Base-by-base conservation (phyloP, 2,888 invertebrate genomes). In the Aleiodes leptofemur region DNA sequence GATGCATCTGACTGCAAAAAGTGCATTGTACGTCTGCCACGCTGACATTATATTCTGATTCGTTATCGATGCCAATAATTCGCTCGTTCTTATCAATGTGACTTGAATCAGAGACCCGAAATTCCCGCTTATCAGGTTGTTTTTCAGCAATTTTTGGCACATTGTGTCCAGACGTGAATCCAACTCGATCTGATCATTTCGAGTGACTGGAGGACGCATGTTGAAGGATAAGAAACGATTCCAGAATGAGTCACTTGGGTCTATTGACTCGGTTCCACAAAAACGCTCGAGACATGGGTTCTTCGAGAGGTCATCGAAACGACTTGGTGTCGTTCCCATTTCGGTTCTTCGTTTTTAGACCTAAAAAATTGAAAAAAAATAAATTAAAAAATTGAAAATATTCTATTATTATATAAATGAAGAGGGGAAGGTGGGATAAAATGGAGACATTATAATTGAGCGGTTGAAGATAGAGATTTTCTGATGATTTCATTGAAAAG, bases 1-100 rank as follows among this genome's bases (percentile, higher is more conserved):
- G 79, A 95, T 93, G 80, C 93, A 95, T 84, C 98, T 93, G 76
- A 98, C 94, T 34, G 98, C 95, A 85, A 98, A 97, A 66, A 99
- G 90, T 0, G 97, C 96, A 90, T 99, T 99, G 90, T 96, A 97
- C 0, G 97, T 95, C 90, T 98, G 98, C 97, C 98, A 98, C 70
- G 96, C 95, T 83, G 97, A 94, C 83, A 94, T 91, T 81, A 93
- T 93, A 84, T 96, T 96, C 88, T 98, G 96, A 87, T 95, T 95
- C 85, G 96, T 96, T 6, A 96, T 95, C 3, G 97, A 94, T 0
- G 95, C 94, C 72, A 97, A 91, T 78, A 98, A 90, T 86, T 98
- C 97, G 0, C 94, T 92, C 0, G 96, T 94, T 86, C 97, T 92
- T 1, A 94, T 92, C 57, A 97, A 91, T 88, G 98, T 97, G 13